phyloP scores from a whole-genome alignment of 2,113 vertebrate species.

The Mustela nigripes region DNA sequence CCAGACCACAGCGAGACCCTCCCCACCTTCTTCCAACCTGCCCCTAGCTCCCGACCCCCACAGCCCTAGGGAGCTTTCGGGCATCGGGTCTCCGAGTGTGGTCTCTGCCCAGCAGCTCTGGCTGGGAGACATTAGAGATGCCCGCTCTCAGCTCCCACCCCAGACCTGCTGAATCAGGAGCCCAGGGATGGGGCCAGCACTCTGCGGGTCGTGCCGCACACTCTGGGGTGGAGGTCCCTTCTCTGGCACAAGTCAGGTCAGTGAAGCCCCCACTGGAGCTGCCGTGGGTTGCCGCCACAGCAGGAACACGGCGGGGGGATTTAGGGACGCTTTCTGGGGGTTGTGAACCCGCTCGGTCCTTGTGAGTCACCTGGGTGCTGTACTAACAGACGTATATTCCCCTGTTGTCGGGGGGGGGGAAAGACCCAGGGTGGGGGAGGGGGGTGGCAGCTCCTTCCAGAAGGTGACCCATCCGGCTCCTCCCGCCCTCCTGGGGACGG shows the following conservation, averaged over 20 bases:
- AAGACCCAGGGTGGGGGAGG: rapidly evolving
- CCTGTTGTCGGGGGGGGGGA: background rate
- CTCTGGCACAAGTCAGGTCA: rapidly evolving
- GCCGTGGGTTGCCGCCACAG: rapidly evolving
- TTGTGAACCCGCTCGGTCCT: rapidly evolving
- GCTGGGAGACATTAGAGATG: background rate
- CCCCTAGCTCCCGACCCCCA: rapidly evolving
- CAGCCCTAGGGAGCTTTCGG: rapidly evolving
- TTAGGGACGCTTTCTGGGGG: rapidly evolving
- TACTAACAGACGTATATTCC: rapidly evolving
- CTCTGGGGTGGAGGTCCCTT: rapidly evolving
- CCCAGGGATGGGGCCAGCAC: rapidly evolving
- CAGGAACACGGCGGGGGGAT: rapidly evolving
- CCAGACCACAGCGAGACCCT: rapidly evolving
- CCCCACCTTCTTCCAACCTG: rapidly evolving
- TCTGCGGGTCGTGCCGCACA: rapidly evolving
- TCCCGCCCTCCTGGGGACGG: rapidly evolving
- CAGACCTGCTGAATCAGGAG: background rate
- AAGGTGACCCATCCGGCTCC: rapidly evolving
- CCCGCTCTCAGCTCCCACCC: background rate
- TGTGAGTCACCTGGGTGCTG: rapidly evolving
- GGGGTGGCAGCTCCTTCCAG: background rate
- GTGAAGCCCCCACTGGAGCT: rapidly evolving
- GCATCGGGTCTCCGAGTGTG: rapidly evolving
- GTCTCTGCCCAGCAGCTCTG: rapidly evolving